A percentile compares a stretch with the other conserved stretches of the same genome.
Evolutionary conservation across 2,797 vertebrate genomes (phyloP).

Genomic region (Valencia hispanica): DNA sequence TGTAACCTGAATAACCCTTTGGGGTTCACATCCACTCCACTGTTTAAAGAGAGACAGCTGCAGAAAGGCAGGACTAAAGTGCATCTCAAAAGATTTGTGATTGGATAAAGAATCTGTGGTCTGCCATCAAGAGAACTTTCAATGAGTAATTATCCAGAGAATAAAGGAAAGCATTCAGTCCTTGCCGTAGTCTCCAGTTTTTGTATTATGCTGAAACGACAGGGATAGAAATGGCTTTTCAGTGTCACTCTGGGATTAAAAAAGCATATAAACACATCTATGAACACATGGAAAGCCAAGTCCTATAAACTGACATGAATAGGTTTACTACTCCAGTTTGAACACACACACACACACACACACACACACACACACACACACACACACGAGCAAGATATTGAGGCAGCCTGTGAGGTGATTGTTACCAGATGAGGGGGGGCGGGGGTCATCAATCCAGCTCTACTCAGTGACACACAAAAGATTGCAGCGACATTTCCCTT

Average conservation of each 20-base stretch:
- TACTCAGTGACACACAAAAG: constrained; percentile 70
- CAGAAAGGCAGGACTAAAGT: constrained; percentile 44
- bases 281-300: constrained; percentile 36
- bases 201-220: constrained; percentile 62
- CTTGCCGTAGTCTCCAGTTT: constrained; percentile 38
- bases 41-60: constrained; percentile 48
- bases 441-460: constrained; percentile 58
- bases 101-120: constrained; percentile 52
- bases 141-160: constrained; percentile 59
- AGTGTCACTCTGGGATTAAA: constrained; percentile 61
- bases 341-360: constrained; percentile 35
- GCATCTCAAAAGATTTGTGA: constrained; percentile 57
- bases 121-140: constrained; percentile 70
- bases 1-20: constrained; percentile 29
- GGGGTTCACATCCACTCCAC: constrained; percentile 42
- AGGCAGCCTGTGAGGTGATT: constrained; percentile 73
- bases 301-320: constrained; percentile 40
- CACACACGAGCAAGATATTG: constrained; percentile 36
- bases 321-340: constrained; percentile 21
- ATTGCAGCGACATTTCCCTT: constrained; percentile 54
- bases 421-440: constrained; percentile 75
- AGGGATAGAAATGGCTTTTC: constrained; percentile 62
- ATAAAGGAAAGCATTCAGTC: constrained; percentile 25
- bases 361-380: constrained; percentile 31
- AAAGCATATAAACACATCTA: constrained; percentile 50